phyloP scores from a whole-genome alignment of 1,140 invertebrate genomes.

The Thaumatotibia leucotreta region DNA sequence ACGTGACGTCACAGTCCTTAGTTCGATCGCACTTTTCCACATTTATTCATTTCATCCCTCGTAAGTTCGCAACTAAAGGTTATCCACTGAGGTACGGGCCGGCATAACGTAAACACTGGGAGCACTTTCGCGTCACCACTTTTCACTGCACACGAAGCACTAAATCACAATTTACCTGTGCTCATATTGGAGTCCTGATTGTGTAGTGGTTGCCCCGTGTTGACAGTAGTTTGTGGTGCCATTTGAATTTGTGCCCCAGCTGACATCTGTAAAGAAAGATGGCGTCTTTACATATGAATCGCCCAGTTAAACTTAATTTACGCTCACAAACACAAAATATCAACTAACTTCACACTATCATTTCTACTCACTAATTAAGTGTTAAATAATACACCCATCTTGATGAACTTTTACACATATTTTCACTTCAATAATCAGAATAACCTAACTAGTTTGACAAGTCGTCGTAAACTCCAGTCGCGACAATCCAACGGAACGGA shows the following conservation, averaged over 20 bases:
- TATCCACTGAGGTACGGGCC: conserved; percentile 32
- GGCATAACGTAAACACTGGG: conserved; percentile 49
- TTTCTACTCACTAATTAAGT: conserved; percentile 52
- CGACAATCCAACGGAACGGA: conserved; percentile 54
- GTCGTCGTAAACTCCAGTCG: conserved; percentile 69
- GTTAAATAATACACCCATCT: conserved; percentile 33
- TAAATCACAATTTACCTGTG: conserved; percentile 82
- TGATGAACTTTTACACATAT: conserved; percentile 35
- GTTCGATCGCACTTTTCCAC: conserved; percentile 54
- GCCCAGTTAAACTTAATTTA: conserved; percentile 42
- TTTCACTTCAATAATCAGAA: conserved; percentile 52
- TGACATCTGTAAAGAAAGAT: conserved; percentile 89
- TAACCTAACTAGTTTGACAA: conserved; percentile 76
- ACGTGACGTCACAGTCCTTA: conserved; percentile 64
- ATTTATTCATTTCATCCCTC: conserved; percentile 34
- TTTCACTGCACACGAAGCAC: conserved; percentile 60
- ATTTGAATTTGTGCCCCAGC: conserved; percentile 95
- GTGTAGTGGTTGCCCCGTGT: conserved; percentile 90
- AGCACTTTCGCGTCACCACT: conserved; percentile 52
- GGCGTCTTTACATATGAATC: conserved; percentile 75
- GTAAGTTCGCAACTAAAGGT: conserved; percentile 40
- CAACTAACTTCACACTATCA: conserved; percentile 29
- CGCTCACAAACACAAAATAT: conserved; percentile 28
- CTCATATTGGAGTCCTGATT: conserved; percentile 98
- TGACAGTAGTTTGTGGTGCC: conserved; percentile 93